Evolutionary conservation across 2,113 vertebrate species (phyloP).

Genomic region (Lampris megalopsis): DNA sequence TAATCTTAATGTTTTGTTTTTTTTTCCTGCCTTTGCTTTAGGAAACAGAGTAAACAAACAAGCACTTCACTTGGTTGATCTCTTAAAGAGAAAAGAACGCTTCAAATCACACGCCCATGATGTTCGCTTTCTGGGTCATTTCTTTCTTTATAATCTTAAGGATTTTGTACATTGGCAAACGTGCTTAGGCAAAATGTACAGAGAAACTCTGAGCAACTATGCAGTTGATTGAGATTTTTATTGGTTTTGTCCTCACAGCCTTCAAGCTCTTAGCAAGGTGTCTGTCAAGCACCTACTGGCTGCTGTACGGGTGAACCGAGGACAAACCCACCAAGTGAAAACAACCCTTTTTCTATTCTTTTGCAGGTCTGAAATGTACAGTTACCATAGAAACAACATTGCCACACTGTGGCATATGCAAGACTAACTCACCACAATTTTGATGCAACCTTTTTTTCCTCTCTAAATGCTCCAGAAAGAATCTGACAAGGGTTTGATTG

Average conservation of each 20-base stretch:
- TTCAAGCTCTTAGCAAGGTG: slow-evolving; percentile 80
- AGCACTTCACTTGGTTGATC: slow-evolving; percentile 75
- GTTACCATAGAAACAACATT: slow-evolving; percentile 84
- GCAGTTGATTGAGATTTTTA: slow-evolving; percentile 84
- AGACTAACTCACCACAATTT: slow-evolving; percentile 74
- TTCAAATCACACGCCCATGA: slow-evolving; percentile 79
- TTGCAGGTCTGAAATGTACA: slow-evolving; percentile 83
- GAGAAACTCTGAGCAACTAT: slow-evolving; percentile 82
- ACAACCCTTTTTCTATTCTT: slow-evolving; percentile 80
- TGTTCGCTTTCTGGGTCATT: slow-evolving; percentile 82
- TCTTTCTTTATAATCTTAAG: slow-evolving; percentile 71
- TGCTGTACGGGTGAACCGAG: slow-evolving; percentile 81
- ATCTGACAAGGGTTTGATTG: slow-evolving; percentile 81
- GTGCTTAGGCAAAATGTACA: slow-evolving; percentile 74
- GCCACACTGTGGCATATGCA: slow-evolving; percentile 83
- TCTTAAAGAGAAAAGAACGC: slow-evolving; percentile 81
- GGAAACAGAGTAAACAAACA: slow-evolving; percentile 74
- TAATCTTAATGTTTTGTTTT: slow-evolving; percentile 79
- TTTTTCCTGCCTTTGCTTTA: slow-evolving; percentile 76
- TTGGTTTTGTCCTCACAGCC: slow-evolving; percentile 80
- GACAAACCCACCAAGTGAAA: slow-evolving; percentile 78
- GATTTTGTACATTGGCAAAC: slow-evolving; percentile 77
- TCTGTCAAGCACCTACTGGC: slow-evolving; percentile 77
- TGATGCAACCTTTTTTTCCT: slow-evolving; percentile 76
- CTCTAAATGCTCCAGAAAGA: slow-evolving; percentile 83